A percentile compares a stretch with the other conserved stretches of the same genome.
phyloP scores from a whole-genome alignment of 2,888 invertebrate genomes.

The Bursaphelenchus okinawaensis region DNA sequence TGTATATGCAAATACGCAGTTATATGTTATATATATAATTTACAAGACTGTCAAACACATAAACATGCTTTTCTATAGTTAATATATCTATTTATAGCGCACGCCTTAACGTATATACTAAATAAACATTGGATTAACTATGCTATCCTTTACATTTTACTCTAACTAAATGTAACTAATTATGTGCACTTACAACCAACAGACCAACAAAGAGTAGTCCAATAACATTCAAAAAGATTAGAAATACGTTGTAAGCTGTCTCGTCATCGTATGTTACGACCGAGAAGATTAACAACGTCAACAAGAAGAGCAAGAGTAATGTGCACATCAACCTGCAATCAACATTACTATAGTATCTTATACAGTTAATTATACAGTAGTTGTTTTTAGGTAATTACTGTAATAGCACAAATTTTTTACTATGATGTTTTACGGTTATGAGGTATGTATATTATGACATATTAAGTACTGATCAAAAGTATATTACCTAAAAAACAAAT shows the following conservation, averaged over 20 bases:
- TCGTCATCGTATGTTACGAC: neutral
- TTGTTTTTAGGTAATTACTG: neutral
- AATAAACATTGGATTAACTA: too few species aligned
- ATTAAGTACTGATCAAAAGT: neutral
- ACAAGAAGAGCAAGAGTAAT: neutral
- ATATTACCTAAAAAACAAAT: slow-evolving; percentile 37
- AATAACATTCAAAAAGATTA: slow-evolving; percentile 2
- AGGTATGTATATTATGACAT: neutral
- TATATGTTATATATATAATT: too few species aligned
- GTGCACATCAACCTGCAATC: neutral
- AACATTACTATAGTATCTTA: too few species aligned
- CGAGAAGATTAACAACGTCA: neutral
- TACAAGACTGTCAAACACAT: too few species aligned
- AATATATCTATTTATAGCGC: too few species aligned
- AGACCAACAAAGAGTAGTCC: neutral
- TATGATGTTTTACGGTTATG: neutral
- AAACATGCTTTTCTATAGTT: too few species aligned
- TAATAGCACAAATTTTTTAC: neutral
- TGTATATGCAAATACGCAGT: too few species aligned
- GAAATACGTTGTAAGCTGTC: neutral
- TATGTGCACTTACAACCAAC: neutral
- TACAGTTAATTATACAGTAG: too few species aligned
- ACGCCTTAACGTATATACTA: too few species aligned
- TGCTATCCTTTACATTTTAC: too few species aligned
- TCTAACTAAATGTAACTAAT: slow-evolving; percentile 6